Evolutionary conservation across 2,888 invertebrate genomes (phyloP).

Genomic region (Nephrotoma appendiculata): DNA sequence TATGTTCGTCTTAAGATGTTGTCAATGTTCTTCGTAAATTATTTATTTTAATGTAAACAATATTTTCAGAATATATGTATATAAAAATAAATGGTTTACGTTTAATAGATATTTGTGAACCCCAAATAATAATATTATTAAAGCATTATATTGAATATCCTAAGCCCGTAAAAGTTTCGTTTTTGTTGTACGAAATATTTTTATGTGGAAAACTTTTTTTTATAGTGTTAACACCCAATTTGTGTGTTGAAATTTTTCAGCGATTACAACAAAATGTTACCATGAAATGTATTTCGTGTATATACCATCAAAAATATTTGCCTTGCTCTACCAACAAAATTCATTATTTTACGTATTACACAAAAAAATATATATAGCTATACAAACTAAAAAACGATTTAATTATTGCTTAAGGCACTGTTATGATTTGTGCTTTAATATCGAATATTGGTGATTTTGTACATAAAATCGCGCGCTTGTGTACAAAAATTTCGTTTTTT

Average conservation of each 20-base stretch:
- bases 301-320: neutral
- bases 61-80: neutral
- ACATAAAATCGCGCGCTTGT: neutral
- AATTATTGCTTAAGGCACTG: neutral
- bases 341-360: neutral
- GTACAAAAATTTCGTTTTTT: neutral
- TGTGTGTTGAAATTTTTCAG: neutral
- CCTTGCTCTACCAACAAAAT: too few species aligned
- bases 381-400: neutral
- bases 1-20: neutral
- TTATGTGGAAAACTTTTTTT: neutral
- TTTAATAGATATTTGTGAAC: neutral
- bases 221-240: neutral
- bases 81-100: neutral
- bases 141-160: neutral
- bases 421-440: neutral
- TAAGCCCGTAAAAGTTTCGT: neutral
- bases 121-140: neutral
- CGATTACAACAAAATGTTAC: neutral
- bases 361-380: neutral
- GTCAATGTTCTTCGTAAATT: neutral
- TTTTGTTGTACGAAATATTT: neutral
- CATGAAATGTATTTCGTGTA: neutral
- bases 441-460: neutral
- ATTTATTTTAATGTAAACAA: neutral